These are phyloP conservation scores for Podargus strigoides DNA, from an alignment of 2,797 vertebrate species.

Conservation along the genomic window DNA sequence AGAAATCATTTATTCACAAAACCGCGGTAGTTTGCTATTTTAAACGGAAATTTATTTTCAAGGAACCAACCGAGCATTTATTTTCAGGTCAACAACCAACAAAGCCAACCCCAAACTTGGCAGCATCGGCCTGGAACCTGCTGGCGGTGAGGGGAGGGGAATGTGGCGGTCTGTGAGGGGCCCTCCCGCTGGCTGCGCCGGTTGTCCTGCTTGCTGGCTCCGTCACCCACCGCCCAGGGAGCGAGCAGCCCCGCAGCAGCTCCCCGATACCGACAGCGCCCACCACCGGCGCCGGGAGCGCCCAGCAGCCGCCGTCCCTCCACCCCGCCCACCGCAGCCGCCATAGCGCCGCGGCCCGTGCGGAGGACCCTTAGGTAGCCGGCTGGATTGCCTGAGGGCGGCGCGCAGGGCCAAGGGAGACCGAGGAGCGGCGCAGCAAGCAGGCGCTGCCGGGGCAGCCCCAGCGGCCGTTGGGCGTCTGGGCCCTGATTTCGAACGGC, in stretches of 20 bases:
- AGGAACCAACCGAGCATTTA: no score
- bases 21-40: accelerated
- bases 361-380: background rate
- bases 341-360: no score
- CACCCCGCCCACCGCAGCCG: no score
- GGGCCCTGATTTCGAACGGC: conserved; percentile 46
- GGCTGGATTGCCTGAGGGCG: background rate
- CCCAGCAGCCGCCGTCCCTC: no score
- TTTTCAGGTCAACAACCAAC: background rate
- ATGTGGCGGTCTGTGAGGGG: accelerated
- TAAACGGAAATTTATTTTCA: background rate
- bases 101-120: accelerated
- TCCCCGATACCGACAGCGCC: no score
- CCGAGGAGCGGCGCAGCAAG: accelerated
- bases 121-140: accelerated
- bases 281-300: no score
- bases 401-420: accelerated
- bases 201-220: no score
- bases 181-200: background rate
- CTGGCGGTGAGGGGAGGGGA: accelerated
- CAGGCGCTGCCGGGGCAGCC: background rate
- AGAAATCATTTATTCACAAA: background rate
- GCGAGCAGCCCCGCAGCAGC: accelerated
- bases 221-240: accelerated
- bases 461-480: background rate